Base-by-base conservation (phyloP, 2,888 invertebrate genomes). In the Eupithecia exiguata region DNA sequence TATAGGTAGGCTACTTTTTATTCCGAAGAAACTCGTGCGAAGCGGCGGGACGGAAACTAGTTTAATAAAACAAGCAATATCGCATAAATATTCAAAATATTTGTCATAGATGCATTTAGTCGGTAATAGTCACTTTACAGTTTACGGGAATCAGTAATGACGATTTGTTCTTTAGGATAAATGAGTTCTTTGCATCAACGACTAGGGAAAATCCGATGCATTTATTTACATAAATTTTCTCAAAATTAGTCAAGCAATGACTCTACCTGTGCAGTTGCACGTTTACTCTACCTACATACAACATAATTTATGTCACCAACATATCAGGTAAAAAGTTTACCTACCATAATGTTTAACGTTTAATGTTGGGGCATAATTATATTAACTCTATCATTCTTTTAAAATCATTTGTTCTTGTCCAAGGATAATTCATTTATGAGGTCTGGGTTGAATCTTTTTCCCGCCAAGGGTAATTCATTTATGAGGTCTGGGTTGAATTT, bases 221-320 rank as follows among this genome's bases (percentile, higher is more conserved):
- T 61, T 62, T 69, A 61, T 69, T 69, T 7, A n/a, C 69, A 69
- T 25, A 69, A 10, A 69, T 40, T 69, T 69, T 65, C 43, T 65
- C 21, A 66, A 71, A 58, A 66, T 71, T 58, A 70, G 49, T 70
- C 70, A 58, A 71, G 18, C 58, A 53, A 16, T 66, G 70, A 53
- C 66, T 71, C 69, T 58, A 69, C 61, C 58, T 25, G 35, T 68
- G 38, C 53, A 14, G 49, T 5, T 63, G 49, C 46, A 53, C 38
- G 65, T 65, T 65, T 58, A 62, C 46, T 63, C 66, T 43, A 25
- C 21, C 0, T 43, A 43, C 40, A 66, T 36, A 10, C 0, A 21
- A 53, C 4, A 25, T n/a, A 21, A 30, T 30, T 4, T 25, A 12
- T 25, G 12, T 58, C 58, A 58, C 25, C 12, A 0, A 58, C 12